Evolutionary conservation across 2,888 invertebrate genomes (phyloP).

Genomic region (Thecocarcelia acutangulata): DNA sequence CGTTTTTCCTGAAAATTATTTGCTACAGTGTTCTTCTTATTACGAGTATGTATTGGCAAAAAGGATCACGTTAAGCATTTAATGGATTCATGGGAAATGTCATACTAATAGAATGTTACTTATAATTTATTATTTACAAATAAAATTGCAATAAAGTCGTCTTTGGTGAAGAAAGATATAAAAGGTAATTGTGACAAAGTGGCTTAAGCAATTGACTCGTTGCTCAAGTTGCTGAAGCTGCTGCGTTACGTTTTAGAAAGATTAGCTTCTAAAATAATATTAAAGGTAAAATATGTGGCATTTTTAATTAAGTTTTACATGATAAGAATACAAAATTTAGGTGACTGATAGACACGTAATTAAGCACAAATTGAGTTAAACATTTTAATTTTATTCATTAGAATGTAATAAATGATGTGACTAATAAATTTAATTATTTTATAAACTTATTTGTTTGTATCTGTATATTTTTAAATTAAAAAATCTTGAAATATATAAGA

Average conservation of each 20-base stretch:
- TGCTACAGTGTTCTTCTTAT: background rate
- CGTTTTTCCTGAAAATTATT: background rate
- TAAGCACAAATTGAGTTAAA: background rate
- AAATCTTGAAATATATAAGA: no score
- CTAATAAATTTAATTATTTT: no score
- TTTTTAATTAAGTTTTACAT: conserved; percentile 30
- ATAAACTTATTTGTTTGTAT: no score
- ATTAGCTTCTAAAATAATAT: conserved; percentile 10
- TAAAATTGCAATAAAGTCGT: conserved; percentile 20
- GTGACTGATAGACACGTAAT: background rate
- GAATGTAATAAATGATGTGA: no score
- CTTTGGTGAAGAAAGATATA: background rate
- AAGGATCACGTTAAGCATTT: conserved; percentile 52
- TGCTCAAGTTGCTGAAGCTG: no score
- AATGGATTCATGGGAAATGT: conserved; percentile 59
- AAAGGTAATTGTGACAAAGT: conserved; percentile 25
- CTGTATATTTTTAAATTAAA: no score
- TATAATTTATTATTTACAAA: conserved; percentile 58
- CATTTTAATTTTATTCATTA: background rate
- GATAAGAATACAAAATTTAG: conserved; percentile 13
- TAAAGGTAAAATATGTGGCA: background rate
- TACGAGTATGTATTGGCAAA: conserved; percentile 1
- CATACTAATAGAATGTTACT: conserved; percentile 55
- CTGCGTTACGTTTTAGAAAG: background rate
- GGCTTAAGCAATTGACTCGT: conserved; percentile 1